Conservation (phyloP, 2,113 vertebrate species). For the Sinocyclocheilus rhinocerous region DNA sequence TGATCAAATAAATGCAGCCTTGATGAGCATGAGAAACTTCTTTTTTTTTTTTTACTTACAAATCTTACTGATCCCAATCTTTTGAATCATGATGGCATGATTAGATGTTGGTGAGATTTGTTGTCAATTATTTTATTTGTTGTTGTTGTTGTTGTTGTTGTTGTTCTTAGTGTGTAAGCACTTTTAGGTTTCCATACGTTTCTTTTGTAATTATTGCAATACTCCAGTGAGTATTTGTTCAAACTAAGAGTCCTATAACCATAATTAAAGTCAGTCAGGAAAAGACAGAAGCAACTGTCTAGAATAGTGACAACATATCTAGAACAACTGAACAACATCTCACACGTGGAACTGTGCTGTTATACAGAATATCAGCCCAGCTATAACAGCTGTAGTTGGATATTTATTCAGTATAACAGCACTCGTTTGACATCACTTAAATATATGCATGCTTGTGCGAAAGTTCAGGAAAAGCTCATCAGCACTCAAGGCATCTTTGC, state of each 20-base stretch:
- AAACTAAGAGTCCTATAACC: neutral
- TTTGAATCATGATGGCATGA: too few relatives aligned
- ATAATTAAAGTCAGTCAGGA: neutral
- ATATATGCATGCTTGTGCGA: neutral
- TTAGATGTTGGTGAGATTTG: too few relatives aligned
- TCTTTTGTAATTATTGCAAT: neutral
- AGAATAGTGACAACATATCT: neutral
- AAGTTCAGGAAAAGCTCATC: neutral
- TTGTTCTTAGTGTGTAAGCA: too few relatives aligned
- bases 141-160: too few relatives aligned
- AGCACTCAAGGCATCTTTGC: conserved; percentile 1
- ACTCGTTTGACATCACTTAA: neutral
- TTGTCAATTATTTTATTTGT: too few relatives aligned
- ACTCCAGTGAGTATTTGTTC: neutral
- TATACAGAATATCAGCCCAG: neutral
- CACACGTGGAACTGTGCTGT: neutral
- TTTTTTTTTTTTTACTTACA: too few relatives aligned
- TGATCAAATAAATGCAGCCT: too few relatives aligned
- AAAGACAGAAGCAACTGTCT: neutral
- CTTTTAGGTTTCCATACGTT: too few relatives aligned
- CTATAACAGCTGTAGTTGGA: neutral
- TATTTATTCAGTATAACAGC: neutral
- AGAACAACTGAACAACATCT: neutral
- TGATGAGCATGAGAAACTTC: too few relatives aligned
- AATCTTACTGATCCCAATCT: too few relatives aligned